Percentiles rank a stretch among this genome's conserved stretches.
phyloP scores from a whole-genome alignment of 2,797 vertebrate genomes.

The Chelmon rostratus region DNA sequence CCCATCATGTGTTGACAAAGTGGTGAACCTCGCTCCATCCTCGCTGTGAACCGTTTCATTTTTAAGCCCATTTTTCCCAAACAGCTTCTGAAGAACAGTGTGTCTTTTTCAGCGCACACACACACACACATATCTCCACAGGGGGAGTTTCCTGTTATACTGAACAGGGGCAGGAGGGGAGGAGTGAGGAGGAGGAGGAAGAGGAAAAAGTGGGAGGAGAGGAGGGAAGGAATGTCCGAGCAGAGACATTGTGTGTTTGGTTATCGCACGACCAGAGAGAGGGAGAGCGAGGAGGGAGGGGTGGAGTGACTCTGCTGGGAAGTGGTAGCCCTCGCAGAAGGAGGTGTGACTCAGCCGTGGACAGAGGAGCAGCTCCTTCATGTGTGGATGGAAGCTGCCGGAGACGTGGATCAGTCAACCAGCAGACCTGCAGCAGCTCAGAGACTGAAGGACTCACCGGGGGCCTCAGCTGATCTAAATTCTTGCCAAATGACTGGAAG shows the following conservation, averaged over 20 bases:
- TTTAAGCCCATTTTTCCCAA: no score
- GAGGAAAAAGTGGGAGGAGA: slow-evolving; percentile 55
- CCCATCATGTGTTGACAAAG: no score
- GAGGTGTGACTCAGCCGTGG: slow-evolving; percentile 61
- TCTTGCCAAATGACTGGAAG: neutral
- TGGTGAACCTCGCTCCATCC: no score
- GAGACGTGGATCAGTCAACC: slow-evolving; percentile 2
- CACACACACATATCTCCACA: slow-evolving; percentile 25
- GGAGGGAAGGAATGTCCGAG: slow-evolving; percentile 65
- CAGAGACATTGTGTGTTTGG: slow-evolving; percentile 59
- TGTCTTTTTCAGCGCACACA: no score
- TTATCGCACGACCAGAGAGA: slow-evolving; percentile 31
- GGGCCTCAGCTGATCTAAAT: neutral
- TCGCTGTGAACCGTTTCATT: no score
- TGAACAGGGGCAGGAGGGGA: slow-evolving; percentile 35
- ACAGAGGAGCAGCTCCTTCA: slow-evolving; percentile 29
- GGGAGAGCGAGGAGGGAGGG: slow-evolving; percentile 13
- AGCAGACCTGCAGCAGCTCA: neutral
- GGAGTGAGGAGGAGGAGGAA: slow-evolving; percentile 51
- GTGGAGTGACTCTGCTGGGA: slow-evolving; percentile 56
- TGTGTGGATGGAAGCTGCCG: slow-evolving; percentile 3
- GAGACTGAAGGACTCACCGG: neutral
- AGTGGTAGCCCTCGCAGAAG: slow-evolving; percentile 40
- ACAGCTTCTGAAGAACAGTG: no score
- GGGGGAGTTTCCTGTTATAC: slow-evolving; percentile 66